phyloP scores from a whole-genome alignment of 2,797 vertebrate genomes.

The Myripristis jacobus region DNA sequence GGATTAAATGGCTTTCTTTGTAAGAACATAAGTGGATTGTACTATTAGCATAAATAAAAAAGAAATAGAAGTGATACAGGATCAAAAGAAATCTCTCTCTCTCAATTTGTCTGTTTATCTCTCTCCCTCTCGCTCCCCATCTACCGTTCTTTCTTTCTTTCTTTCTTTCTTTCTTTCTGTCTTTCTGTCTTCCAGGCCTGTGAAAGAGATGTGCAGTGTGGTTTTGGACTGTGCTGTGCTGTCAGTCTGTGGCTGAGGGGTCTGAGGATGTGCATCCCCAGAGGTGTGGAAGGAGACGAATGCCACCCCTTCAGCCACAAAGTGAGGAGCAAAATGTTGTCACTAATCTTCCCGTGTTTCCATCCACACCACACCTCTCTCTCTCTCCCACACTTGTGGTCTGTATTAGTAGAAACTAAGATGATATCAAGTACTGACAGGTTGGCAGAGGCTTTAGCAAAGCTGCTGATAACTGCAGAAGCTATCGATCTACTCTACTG shows the following conservation, averaged over 20 bases:
- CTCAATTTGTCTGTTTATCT: neutral
- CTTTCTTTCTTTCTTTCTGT: constrained; percentile 15
- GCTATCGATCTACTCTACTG: constrained; percentile 70
- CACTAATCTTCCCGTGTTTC: constrained; percentile 25
- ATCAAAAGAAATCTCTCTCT: constrained; percentile 18
- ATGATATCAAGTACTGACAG: constrained; percentile 59
- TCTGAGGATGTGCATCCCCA: constrained; percentile 90
- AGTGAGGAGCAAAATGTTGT: constrained; percentile 75
- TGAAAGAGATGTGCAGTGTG: constrained; percentile 90
- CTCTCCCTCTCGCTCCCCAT: constrained; percentile 2
- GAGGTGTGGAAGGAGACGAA: constrained; percentile 89
- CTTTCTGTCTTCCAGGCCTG: constrained; percentile 84
- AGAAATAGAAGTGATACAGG: neutral
- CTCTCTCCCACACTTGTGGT: constrained; percentile 19
- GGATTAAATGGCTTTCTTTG: constrained; percentile 38
- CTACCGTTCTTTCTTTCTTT: neutral
- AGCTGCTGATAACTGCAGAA: constrained; percentile 76
- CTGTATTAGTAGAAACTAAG: constrained; percentile 24
- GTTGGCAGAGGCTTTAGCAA: constrained; percentile 61
- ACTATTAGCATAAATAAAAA: constrained; percentile 34
- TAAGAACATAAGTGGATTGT: constrained; percentile 20
- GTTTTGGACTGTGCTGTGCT: constrained; percentile 90
- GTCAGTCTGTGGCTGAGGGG: constrained; percentile 93
- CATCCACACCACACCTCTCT: neutral
- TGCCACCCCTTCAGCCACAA: constrained; percentile 94